Evolutionary conservation across 2,797 vertebrate genomes (phyloP).

Genomic region (Sebastes ruberrimus): DNA sequence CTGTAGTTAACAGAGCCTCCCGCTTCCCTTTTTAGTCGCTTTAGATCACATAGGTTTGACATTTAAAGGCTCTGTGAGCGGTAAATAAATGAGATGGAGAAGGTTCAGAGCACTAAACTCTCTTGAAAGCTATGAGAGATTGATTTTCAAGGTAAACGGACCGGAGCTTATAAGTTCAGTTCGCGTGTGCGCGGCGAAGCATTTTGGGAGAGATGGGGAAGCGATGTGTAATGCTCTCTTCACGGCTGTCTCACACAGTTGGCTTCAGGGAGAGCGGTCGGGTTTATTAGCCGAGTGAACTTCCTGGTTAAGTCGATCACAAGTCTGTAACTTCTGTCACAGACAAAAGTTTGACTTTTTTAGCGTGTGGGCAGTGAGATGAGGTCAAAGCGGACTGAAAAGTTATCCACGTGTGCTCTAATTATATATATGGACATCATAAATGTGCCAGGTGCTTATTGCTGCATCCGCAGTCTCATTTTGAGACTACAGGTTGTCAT

Average conservation of each 20-base stretch:
- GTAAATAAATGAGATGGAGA: slow-evolving; percentile 41
- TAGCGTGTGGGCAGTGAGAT: not conserved
- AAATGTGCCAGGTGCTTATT: slow-evolving; percentile 32
- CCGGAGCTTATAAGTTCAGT: slow-evolving; percentile 31
- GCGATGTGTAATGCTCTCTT: slow-evolving; percentile 41
- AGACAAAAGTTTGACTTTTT: not conserved
- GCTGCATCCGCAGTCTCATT: not conserved
- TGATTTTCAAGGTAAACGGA: slow-evolving; percentile 58
- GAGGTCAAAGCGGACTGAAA: not conserved
- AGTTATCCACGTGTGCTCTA: not conserved
- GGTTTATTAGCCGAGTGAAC: slow-evolving; percentile 28
- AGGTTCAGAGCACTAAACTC: slow-evolving; percentile 33
- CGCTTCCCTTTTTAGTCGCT: slow-evolving; percentile 13
- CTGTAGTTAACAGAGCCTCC: not conserved
- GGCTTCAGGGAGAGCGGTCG: slow-evolving; percentile 7
- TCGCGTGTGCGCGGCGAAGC: not conserved
- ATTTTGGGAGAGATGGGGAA: slow-evolving; percentile 22
- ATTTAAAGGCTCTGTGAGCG: slow-evolving; percentile 48
- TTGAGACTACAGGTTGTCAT: slow-evolving; percentile 29
- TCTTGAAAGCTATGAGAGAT: slow-evolving; percentile 45
- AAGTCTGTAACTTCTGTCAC: slow-evolving; percentile 11
- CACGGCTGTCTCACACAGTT: slow-evolving; percentile 39
- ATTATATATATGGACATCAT: slow-evolving; percentile 22
- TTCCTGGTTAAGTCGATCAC: slow-evolving; percentile 19
- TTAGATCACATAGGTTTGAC: slow-evolving; percentile 39